Evolutionary conservation across 2,113 vertebrate species (phyloP), one percentile per base, ranked within the genome.

Genomic region (Daphoenositta chrysoptera): DNA sequence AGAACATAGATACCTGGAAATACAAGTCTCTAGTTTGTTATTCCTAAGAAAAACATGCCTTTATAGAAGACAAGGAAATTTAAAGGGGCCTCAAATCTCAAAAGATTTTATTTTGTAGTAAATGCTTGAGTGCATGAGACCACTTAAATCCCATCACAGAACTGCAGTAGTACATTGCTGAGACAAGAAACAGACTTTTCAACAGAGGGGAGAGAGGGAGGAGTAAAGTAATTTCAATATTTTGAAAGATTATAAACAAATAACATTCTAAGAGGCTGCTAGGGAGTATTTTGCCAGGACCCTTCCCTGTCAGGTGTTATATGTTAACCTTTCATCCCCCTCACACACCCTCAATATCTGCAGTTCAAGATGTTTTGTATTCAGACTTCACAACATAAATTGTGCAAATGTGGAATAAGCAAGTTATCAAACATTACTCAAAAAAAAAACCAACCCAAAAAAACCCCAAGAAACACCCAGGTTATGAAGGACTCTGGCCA

Each of bases 211-310:
- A 70, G 35, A 23, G 56, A 91, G 48, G 66, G 51, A 82, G 60
- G n/a, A 84, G 21, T 48, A 86, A 69, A 89, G 40, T 58, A 31
- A 89, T 47, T 90, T 83, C 76, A 81, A 1, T 77, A 63, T 56
- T 94, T 89, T 77, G 39, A 66, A 94, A 82, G 13, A 72, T 35
- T 65, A 82, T 79, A 93, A 87, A 94, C 65, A 92, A 88, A 33
- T 37, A 69, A 90, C 22, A 51, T 40, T 61, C 40, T 70, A 82
- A 64, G 45, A 87, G 28, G 61, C 53, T 51, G 48, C 22, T 44
- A 72, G 47, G 51, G 50, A 83, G 12, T 26, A 57, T 39, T 88
- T 56, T 86, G 76, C 64, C 85, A 90, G 51, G 71, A 72, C 17
- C 24, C 50, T 83, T 91, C 71, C 87, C 70, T n/a, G 69, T 90